Evolutionary conservation across 2,113 vertebrate species (phyloP).

Genomic region (Ancistrus triradiatus): DNA sequence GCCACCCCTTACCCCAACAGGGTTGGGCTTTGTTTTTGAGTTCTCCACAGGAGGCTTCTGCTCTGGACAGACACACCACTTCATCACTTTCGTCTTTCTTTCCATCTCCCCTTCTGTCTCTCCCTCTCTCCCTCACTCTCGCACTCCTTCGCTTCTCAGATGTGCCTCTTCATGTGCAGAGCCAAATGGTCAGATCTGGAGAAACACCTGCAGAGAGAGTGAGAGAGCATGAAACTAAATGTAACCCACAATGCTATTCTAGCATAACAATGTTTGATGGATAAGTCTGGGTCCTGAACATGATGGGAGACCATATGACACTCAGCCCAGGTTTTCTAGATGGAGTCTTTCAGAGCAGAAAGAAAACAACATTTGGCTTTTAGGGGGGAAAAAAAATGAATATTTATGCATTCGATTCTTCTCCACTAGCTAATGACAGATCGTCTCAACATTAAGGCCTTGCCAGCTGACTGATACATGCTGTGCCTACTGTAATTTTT

Average conservation of each 20-base stretch:
- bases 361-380: constrained; percentile 48
- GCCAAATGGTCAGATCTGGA: constrained; percentile 96
- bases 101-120: constrained; percentile 1
- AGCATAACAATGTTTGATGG: constrained; percentile 25
- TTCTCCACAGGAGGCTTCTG: constrained; percentile 32
- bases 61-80: constrained; percentile 42
- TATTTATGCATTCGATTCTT: constrained; percentile 36
- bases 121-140: constrained; percentile 31
- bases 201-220: constrained; percentile 84
- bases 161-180: constrained; percentile 97
- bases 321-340: constrained; percentile 36
- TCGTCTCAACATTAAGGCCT: constrained; percentile 8
- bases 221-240: background rate
- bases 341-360: constrained; percentile 39
- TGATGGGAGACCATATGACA: constrained; percentile 34
- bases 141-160: constrained; percentile 62
- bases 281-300: constrained; percentile 8
- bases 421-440: constrained; percentile 29
- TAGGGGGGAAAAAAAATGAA: constrained; percentile 6
- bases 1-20: constrained; percentile 7
- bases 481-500: constrained; percentile 12
- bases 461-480: constrained; percentile 32
- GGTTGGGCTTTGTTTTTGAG: constrained; percentile 8
- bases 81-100: constrained; percentile 41
- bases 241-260: constrained; percentile 1